A percentile compares a stretch with the other conserved stretches of the same genome.
Evolutionary conservation across 2,797 vertebrate species (phyloP).

Genomic region (Buphagus erythrorhynchus): DNA sequence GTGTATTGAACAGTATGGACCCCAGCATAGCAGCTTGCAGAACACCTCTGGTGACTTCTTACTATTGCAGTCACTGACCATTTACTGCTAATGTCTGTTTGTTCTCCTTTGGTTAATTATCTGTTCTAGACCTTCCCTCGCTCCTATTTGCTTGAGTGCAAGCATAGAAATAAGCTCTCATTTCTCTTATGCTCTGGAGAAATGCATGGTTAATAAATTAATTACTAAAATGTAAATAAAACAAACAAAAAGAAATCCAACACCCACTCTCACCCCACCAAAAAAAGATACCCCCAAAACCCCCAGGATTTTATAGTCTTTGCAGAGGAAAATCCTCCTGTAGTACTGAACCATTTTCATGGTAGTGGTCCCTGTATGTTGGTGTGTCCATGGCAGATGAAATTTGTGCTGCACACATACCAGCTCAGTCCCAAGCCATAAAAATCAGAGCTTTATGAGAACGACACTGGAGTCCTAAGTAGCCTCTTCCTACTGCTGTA

Average conservation of each 20-base stretch:
- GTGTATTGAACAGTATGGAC: not conserved
- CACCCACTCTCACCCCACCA: rapidly evolving
- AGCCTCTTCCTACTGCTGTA: not conserved
- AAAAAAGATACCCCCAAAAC: rapidly evolving
- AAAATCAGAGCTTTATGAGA: constrained; percentile 10
- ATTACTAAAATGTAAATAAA: not conserved
- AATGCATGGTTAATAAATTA: not conserved
- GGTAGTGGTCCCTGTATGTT: not conserved
- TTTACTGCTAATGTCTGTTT: not conserved
- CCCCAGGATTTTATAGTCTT: not conserved
- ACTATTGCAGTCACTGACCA: not conserved
- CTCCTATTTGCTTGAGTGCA: not conserved
- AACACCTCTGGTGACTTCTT: not conserved
- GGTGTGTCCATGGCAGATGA: not conserved
- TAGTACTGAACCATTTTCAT: not conserved
- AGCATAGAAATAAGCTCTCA: not conserved
- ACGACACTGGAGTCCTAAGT: not conserved
- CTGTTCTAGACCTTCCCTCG: not conserved
- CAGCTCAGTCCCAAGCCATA: not conserved
- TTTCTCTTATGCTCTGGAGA: not conserved
- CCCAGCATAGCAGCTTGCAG: not conserved
- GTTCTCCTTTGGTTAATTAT: not conserved
- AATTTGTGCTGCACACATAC: not conserved
- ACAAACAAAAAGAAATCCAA: not conserved
- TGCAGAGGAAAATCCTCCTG: not conserved